phyloP scores from a whole-genome alignment of 2,797 vertebrate genomes.

The Simalia tracyae region DNA sequence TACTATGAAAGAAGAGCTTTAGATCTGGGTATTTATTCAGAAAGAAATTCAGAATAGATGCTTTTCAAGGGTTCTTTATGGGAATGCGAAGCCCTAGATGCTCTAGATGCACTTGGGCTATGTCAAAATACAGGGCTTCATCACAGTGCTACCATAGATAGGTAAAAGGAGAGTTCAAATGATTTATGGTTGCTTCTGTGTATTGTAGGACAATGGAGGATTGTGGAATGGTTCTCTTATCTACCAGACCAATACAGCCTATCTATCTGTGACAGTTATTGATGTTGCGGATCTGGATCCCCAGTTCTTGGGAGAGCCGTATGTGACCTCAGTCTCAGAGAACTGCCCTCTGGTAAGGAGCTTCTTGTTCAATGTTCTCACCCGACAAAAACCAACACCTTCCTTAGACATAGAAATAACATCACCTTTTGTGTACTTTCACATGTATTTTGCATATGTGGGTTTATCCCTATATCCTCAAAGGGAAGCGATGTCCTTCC shows the following conservation, averaged over 20 bases:
- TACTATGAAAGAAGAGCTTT: not conserved
- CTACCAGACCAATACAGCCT: conserved; percentile 45
- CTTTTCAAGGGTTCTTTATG: not conserved
- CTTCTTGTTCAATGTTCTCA: not conserved
- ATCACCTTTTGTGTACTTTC: not conserved
- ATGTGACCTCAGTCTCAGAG: conserved; percentile 72
- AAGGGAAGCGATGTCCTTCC: not conserved
- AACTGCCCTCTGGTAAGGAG: conserved; percentile 72
- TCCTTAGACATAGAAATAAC: too few relatives aligned
- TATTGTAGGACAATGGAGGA: conserved; percentile 80
- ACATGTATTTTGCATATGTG: not conserved
- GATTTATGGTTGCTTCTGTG: not conserved
- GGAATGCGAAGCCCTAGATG: not conserved
- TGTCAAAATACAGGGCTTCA: not conserved
- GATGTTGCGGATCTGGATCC: conserved; percentile 86
- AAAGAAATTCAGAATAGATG: not conserved
- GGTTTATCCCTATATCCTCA: not conserved
- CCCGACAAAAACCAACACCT: not conserved
- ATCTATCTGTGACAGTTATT: conserved; percentile 76
- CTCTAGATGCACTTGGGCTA: not conserved
- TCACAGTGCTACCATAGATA: not conserved
- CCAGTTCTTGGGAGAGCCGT: conserved; percentile 78
- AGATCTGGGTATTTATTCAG: not conserved
- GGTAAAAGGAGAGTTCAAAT: not conserved
- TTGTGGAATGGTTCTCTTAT: fast-evolving